Evolutionary conservation across 2,888 invertebrate species (phyloP), one percentile per base, ranked within the genome.

Genomic region (Leptinotarsa haldemani): DNA sequence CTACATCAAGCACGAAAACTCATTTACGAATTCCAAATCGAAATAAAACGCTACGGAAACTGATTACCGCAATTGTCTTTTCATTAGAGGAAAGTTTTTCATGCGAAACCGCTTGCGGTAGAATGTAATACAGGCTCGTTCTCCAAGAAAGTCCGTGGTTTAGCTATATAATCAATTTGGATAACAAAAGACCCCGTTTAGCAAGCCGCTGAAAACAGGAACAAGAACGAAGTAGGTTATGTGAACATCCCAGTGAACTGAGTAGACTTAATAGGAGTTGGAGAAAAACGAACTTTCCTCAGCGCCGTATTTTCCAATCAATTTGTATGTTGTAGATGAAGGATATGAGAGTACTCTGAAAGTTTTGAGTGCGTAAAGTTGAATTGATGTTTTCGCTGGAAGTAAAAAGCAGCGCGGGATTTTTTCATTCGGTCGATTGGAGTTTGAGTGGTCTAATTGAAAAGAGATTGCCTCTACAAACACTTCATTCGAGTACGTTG

Each of bases 331-430:
- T 18, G 56, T 66, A 63, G 40, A 40, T 53, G 52, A 70, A 64
- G 65, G 53, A 65, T 64, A 65, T 46, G 65, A 65, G 65, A 52
- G 67, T 67, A 67, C 70, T 53, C 52, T 25, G 13, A 52, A 64
- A 64, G 53, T 70, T 70, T 70, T 70, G 50, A 70, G 70, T 70
- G 70, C 70, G 52, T 70, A 52, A 64, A 20, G 65, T 56, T 25
- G 64, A 65, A 70, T 18, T 65, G 70, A 65, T 70, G 65, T 70
- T 65, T 56, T 52, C 46, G 65, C 4, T 12, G 67, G 56, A 30
- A 52, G 40, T 56, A 67, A 30, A 52, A 61, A 40, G 61, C 40
- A 16, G 13, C 16, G n/a, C 3, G 61, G 12, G 61, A 30, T 40
- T 61, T 58, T 61, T 61, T 22, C 40, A 40, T 30, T 40, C 30